A percentile compares a stretch with the other conserved stretches of the same genome.
phyloP scores from a whole-genome alignment of 2,113 vertebrate genomes.

The Motacilla tschutschensis region DNA sequence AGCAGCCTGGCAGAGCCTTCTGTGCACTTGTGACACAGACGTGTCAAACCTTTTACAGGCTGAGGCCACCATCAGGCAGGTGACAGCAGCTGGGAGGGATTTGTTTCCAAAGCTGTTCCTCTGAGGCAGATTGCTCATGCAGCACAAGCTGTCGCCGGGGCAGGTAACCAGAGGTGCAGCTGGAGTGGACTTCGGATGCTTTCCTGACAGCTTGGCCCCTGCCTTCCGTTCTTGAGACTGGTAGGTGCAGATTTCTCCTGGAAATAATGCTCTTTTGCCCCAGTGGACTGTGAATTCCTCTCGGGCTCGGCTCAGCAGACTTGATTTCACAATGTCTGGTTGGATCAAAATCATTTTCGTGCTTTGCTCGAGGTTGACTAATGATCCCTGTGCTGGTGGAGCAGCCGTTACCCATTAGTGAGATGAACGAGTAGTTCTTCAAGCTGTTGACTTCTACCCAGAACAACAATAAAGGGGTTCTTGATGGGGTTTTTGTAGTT shows the following conservation, averaged over 20 bases:
- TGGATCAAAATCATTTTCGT: background rate
- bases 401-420: conserved; percentile 31
- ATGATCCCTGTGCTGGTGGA: background rate
- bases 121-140: background rate
- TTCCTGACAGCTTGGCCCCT: background rate
- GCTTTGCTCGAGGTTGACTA: conserved; percentile 10
- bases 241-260: conserved; percentile 3
- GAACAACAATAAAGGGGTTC: background rate
- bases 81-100: background rate
- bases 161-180: background rate
- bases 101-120: background rate
- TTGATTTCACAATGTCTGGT: conserved; percentile 23
- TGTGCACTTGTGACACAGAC: background rate
- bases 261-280: background rate
- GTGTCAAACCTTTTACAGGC: background rate
- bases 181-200: background rate
- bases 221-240: background rate
- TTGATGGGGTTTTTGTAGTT: background rate
- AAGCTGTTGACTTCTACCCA: conserved; percentile 2
- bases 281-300: background rate
- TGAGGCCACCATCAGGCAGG: background rate
- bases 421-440: background rate
- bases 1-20: background rate
- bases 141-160: background rate
- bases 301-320: background rate